Conservation (phyloP, 92 coral and sea anemone species). For the Epizoanthus fatuus region DNA sequence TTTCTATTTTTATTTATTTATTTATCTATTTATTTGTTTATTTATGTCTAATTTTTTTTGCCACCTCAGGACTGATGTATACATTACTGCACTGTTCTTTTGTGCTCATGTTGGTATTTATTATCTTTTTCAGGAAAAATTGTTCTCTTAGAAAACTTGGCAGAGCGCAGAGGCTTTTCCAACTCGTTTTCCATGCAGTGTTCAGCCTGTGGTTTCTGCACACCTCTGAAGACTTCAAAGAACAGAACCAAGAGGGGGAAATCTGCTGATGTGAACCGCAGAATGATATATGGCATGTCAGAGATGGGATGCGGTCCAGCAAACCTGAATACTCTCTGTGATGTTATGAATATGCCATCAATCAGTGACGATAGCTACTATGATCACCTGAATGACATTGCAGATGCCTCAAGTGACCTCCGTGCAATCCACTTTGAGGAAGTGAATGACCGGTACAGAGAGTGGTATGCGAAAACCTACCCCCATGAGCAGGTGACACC, state of each 20-base stretch:
- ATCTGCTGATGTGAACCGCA: slow-evolving; percentile 8
- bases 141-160: background rate
- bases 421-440: background rate
- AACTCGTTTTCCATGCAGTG: background rate
- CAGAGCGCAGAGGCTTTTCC: background rate
- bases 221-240: background rate
- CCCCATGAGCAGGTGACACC: background rate
- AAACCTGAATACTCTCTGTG: background rate
- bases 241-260: slow-evolving; percentile 8
- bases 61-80: background rate
- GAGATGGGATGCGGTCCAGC: background rate
- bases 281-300: slow-evolving; percentile 1
- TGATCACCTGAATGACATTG: background rate
- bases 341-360: slow-evolving; percentile 19
- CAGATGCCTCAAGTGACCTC: slow-evolving; percentile 22
- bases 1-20: no score
- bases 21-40: background rate
- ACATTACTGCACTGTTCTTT: background rate
- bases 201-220: slow-evolving; percentile 3
- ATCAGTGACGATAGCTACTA: background rate
- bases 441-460: background rate
- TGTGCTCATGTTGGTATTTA: slow-evolving; percentile 4
- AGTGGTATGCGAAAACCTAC: background rate
- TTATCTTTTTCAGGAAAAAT: background rate
- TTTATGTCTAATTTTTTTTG: background rate